Evolutionary conservation across 2,888 invertebrate species (phyloP).

Genomic region (Fabriciana adippe): DNA sequence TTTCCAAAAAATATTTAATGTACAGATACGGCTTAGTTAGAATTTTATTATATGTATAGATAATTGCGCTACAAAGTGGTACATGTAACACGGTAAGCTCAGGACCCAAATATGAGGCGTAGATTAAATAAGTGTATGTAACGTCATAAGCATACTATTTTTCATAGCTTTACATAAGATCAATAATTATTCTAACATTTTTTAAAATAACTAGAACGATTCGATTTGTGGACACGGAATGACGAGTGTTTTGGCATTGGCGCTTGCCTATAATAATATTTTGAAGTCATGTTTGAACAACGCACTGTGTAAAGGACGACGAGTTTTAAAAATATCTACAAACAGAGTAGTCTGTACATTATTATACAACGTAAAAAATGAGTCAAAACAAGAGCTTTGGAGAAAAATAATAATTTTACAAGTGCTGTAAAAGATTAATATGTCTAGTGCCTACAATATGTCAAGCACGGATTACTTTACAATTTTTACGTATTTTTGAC

Average conservation of each 20-base stretch:
- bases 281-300: constrained; percentile 34
- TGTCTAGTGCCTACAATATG: too few relatives aligned
- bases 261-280: constrained; percentile 35
- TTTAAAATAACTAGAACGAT: constrained; percentile 10
- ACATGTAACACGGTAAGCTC: too few relatives aligned
- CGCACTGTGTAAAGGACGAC: constrained; percentile 21
- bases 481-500: neutral
- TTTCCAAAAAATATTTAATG: too few relatives aligned
- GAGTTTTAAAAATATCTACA: constrained; percentile 29
- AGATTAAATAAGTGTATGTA: neutral
- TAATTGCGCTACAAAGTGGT: too few relatives aligned
- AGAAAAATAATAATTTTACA: too few relatives aligned
- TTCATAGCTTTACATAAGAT: constrained; percentile 1
- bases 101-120: too few relatives aligned
- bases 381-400: too few relatives aligned
- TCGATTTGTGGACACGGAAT: constrained; percentile 17
- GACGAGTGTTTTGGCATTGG: constrained; percentile 33
- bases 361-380: neutral
- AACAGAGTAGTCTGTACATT: constrained; percentile 12
- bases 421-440: too few relatives aligned
- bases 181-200: constrained; percentile 11
- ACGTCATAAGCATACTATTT: neutral
- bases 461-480: neutral
- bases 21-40: too few relatives aligned
- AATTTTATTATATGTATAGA: too few relatives aligned